Base-by-base conservation (phyloP, 1,140 invertebrate species). In the Octopus sinensis region DNA sequence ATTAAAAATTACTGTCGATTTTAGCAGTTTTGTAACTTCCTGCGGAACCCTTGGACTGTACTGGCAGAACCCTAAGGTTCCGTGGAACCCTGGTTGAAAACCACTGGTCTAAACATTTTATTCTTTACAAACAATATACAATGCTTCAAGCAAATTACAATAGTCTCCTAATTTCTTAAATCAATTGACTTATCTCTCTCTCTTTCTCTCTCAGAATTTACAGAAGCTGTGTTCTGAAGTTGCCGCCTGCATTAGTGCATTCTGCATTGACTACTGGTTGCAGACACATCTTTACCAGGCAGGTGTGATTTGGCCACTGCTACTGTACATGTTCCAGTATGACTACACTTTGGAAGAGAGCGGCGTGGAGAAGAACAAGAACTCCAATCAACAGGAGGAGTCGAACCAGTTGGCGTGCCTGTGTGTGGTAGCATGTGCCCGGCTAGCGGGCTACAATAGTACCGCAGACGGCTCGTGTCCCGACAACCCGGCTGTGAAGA, bases 271-370 rank as follows among this genome's bases (percentile, higher is more conserved):
- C 90, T 93, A 94, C 78, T 94, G 95, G 84, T 93, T 99, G 51
- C 97, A 99, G 90, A 95, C 95, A 87, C 94, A 95, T 88, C 91
- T 99, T 51, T 93, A 98, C n/a, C 94, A 98, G 88, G 94, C 96
- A 6, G 98, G 97, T 10, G 95, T 96, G 0, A 88, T 99, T 0
- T 99, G 96, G 95, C 96, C 98, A 88, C 90, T 99, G 53, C 89
- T 99, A 78, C 92, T 95, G 0, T 96, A 96, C 86, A 94, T 97
- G 87, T 98, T 99, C 90, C 94, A 95, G 76, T 99, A 99, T 89
- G 98, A 99, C 92, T 99, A 96, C 90, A 99, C 98, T 0, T 92
- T 99, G 81, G 96, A 98, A 81, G 98, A 99, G 92, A 96, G 97
- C 80, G 98, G 97, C 0, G 95, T 99, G 17, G 95, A 97, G 88